These are phyloP conservation scores for Ostrea denselamellosa DNA, from an alignment of 1,140 invertebrate species.

Conservation along the genomic window DNA sequence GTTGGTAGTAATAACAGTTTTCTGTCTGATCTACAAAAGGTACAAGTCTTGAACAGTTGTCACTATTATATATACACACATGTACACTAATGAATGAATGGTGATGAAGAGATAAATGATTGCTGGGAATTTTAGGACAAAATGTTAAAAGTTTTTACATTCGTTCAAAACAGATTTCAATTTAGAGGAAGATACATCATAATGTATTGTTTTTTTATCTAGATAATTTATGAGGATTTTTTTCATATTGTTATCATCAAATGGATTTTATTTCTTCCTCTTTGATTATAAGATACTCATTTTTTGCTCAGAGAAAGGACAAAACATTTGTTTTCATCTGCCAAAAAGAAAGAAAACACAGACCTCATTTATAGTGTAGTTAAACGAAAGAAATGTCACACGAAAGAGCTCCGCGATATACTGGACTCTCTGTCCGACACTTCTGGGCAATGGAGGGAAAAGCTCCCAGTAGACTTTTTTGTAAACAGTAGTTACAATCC, in stretches of 20 bases:
- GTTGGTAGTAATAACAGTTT: not conserved
- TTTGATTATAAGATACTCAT: not conserved
- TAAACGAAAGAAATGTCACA: not conserved
- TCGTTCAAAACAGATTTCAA: no score
- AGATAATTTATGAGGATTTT: no score
- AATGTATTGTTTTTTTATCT: no score
- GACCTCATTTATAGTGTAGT: constrained; percentile 11
- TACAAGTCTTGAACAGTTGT: not conserved
- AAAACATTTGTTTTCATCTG: constrained; percentile 1
- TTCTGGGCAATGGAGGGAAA: not conserved
- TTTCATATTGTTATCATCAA: no score
- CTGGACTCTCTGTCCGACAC: not conserved
- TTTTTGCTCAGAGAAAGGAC: not conserved
- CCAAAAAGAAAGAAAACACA: not conserved
- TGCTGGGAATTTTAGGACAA: no score
- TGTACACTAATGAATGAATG: no score
- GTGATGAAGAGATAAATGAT: no score
- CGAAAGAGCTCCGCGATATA: not conserved
- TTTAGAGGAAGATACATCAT: no score
- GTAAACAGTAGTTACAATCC: not conserved
- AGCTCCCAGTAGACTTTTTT: not conserved
- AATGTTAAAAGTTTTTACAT: no score
- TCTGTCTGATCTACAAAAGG: constrained; percentile 28
- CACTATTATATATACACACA: no score
- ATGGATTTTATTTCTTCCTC: not conserved